Conservation (phyloP, 1,140 invertebrate genomes). For the Brachionus manjavacas region DNA sequence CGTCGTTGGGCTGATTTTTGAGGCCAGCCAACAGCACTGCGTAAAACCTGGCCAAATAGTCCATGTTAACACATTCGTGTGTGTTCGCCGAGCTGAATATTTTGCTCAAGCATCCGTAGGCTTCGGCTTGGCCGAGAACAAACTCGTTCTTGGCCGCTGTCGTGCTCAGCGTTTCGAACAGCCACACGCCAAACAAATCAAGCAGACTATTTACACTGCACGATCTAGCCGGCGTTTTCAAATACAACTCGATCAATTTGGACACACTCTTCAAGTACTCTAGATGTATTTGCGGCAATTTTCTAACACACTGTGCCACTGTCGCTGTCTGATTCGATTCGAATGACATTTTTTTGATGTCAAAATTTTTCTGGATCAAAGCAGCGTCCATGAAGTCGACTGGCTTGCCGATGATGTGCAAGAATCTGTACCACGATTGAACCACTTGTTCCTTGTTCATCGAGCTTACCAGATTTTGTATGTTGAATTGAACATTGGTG, state of each 20-base stretch:
- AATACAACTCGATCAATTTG: not conserved
- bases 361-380: constrained; percentile 58
- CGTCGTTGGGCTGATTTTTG: constrained; percentile 55
- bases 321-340: constrained; percentile 76
- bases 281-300: not conserved
- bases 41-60: constrained; percentile 90
- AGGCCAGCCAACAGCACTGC: constrained; percentile 82
- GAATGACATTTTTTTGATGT: constrained; percentile 62
- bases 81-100: constrained; percentile 94
- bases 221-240: not conserved
- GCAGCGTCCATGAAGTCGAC: constrained; percentile 81
- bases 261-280: constrained; percentile 13
- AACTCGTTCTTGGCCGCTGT: constrained; percentile 50
- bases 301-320: constrained; percentile 63
- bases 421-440: constrained; percentile 86
- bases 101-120: constrained; percentile 83
- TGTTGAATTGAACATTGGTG: constrained; percentile 59
- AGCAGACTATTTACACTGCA: constrained; percentile 71
- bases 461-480: constrained; percentile 74
- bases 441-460: constrained; percentile 82
- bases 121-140: constrained; percentile 78
- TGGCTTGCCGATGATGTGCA: constrained; percentile 87
- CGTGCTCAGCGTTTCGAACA: constrained; percentile 82
- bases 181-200: constrained; percentile 90
- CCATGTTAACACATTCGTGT: constrained; percentile 84